Evolutionary conservation across 2,797 vertebrate genomes (phyloP).

Genomic region (Phrynocephalus vlangalii): DNA sequence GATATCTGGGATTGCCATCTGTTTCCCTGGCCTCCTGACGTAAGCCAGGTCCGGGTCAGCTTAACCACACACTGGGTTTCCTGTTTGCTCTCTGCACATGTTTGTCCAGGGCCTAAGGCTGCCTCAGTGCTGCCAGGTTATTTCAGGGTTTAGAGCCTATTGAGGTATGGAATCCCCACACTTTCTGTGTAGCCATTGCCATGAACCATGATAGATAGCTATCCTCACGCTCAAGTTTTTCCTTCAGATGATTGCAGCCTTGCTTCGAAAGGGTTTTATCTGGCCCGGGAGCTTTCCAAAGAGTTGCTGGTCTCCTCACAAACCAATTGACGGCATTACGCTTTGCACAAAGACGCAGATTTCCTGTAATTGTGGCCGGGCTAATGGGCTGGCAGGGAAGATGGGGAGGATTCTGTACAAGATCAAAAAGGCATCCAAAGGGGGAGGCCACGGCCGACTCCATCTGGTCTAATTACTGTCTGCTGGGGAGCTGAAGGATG

Average conservation of each 20-base stretch:
- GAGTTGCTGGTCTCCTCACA: slow-evolving; percentile 47
- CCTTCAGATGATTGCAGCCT: slow-evolving; percentile 43
- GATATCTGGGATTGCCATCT: too few species aligned
- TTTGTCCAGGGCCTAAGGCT: too few species aligned
- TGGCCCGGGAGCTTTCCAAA: slow-evolving; percentile 46
- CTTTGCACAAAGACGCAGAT: slow-evolving; percentile 58
- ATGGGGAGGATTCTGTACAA: slow-evolving; percentile 16
- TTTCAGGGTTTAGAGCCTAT: too few species aligned
- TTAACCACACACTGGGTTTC: too few species aligned
- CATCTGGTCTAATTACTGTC: slow-evolving; percentile 61
- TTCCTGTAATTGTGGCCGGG: slow-evolving; percentile 45
- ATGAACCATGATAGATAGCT: not conserved
- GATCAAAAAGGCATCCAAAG: not conserved
- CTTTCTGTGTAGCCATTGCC: too few species aligned
- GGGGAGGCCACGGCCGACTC: slow-evolving; percentile 30
- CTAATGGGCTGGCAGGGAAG: not conserved
- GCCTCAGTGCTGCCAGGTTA: too few species aligned
- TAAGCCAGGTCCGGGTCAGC: too few species aligned
- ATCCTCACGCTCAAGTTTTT: slow-evolving; percentile 8
- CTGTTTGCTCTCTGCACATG: too few species aligned
- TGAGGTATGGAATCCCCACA: too few species aligned
- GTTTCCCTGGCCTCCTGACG: too few species aligned
- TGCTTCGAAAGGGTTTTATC: slow-evolving; percentile 42
- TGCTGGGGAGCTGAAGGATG: slow-evolving; percentile 40
- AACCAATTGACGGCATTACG: slow-evolving; percentile 54